Evolutionary conservation across 2,797 vertebrate genomes (phyloP).

Genomic region (Octomys mimax): DNA sequence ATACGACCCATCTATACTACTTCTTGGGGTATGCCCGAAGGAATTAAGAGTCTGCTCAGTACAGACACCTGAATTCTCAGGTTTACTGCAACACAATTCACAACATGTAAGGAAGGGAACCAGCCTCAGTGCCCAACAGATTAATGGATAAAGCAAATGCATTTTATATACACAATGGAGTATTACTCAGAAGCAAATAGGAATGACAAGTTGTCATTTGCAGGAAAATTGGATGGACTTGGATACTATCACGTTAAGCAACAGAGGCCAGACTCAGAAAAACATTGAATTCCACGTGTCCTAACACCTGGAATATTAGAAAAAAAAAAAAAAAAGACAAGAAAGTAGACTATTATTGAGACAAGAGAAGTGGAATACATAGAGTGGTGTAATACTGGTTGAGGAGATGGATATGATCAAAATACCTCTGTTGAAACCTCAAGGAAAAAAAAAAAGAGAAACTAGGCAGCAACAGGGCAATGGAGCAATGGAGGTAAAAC

Average conservation of each 20-base stretch:
- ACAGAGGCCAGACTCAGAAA: neutral
- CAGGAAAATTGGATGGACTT: neutral
- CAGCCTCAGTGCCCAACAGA: neutral
- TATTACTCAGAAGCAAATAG: neutral
- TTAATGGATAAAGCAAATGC: neutral
- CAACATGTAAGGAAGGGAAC: neutral
- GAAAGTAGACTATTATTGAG: neutral
- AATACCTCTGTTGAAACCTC: neutral
- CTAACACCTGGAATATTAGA: neutral
- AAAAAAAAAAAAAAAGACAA: neutral
- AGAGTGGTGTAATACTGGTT: neutral
- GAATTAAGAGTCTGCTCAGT: neutral
- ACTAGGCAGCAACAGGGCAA: neutral
- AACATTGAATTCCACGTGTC: neutral
- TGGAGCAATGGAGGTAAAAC: neutral
- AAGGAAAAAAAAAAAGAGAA: neutral
- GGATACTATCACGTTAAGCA: neutral
- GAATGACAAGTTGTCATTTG: neutral
- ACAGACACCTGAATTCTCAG: neutral
- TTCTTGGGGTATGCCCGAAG: neutral
- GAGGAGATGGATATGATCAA: neutral
- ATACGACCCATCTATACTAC: neutral
- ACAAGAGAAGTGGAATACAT: neutral
- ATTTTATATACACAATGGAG: neutral
- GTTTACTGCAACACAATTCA: neutral